Evolutionary conservation across 2,113 vertebrate species (phyloP).

Genomic region (Parotia lawesii): DNA sequence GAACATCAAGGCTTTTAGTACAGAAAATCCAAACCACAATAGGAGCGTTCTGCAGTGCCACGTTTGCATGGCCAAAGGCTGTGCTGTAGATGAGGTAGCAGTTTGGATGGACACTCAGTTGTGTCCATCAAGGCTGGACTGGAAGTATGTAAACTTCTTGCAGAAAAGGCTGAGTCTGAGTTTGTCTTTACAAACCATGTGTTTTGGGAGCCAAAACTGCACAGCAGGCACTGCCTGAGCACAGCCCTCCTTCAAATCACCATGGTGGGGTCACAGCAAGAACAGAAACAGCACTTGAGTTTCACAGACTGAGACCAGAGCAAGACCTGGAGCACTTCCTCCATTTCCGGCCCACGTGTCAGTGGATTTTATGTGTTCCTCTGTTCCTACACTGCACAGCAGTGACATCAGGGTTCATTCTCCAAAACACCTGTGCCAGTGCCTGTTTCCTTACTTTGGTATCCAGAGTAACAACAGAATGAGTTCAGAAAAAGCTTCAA

Average conservation of each 20-base stretch:
- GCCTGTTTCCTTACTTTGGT: not conserved
- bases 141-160: not conserved
- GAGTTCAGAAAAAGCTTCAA: not conserved
- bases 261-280: rapidly evolving
- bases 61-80: rapidly evolving
- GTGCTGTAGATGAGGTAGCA: not conserved
- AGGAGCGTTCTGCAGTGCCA: rapidly evolving
- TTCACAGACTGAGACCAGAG: not conserved
- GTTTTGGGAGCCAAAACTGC: not conserved
- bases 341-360: not conserved
- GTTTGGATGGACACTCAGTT: not conserved
- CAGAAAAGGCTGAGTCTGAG: not conserved
- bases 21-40: not conserved
- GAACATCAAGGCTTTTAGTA: not conserved
- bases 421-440: not conserved
- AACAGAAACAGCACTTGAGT: not conserved
- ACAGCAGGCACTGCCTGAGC: not conserved
- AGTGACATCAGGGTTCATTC: not conserved
- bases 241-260: not conserved
- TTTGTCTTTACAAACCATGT: not conserved
- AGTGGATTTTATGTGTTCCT: not conserved
- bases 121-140: not conserved
- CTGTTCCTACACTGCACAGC: rapidly evolving
- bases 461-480: not conserved
- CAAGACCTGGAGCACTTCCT: not conserved